Conservation (phyloP, 2,797 vertebrate species). For the Sebastes oblongus region DNA sequence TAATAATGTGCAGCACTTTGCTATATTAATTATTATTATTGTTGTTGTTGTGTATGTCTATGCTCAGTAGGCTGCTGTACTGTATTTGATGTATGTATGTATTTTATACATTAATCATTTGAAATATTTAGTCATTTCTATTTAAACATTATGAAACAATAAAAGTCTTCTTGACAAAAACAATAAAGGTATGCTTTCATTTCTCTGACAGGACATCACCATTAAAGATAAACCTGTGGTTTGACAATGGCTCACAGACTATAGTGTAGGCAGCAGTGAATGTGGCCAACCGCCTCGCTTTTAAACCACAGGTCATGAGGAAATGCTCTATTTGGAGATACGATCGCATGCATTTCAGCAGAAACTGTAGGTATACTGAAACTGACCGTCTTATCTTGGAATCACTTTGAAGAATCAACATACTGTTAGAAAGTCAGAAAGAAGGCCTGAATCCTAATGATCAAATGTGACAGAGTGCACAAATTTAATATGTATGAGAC, state of each 20-base stretch:
- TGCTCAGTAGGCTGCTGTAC: not conserved
- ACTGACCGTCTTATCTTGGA: not conserved
- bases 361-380: slow-evolving; percentile 8
- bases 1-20: not conserved
- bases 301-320: slow-evolving; percentile 59
- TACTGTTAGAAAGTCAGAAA: not conserved
- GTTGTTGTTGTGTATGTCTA: not conserved
- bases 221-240: slow-evolving; percentile 30
- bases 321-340: slow-evolving; percentile 28
- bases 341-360: slow-evolving; percentile 4
- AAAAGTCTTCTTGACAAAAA: not conserved
- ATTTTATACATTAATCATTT: not conserved
- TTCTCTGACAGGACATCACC: slow-evolving; percentile 4
- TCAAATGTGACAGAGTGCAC: not conserved
- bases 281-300: not conserved
- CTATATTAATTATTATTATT: not conserved
- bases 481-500: not conserved
- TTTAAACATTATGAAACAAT: not conserved
- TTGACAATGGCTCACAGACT: not conserved
- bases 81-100: not conserved
- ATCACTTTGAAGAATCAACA: not conserved
- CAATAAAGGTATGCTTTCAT: slow-evolving; percentile 19
- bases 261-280: not conserved
- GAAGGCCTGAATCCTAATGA: not conserved
- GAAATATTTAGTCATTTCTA: not conserved